Conservation (phyloP, 2,113 vertebrate species). For the Phalacrocorax pelagicus region DNA sequence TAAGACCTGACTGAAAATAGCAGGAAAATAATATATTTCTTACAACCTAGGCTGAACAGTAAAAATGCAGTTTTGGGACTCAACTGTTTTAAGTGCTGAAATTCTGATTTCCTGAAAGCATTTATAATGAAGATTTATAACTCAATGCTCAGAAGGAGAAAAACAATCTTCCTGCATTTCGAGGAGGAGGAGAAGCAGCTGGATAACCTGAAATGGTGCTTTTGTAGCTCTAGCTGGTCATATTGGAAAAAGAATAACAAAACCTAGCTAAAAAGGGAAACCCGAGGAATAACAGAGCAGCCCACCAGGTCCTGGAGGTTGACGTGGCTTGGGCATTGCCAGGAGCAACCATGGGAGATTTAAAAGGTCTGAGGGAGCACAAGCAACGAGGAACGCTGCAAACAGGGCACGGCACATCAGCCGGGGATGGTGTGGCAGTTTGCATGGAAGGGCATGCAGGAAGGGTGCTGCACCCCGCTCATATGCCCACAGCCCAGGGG, state of each 20-base stretch:
- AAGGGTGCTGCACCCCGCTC: no score
- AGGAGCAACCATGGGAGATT: no score
- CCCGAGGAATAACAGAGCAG: no score
- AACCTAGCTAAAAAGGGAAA: no score
- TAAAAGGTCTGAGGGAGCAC: no score
- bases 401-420: no score
- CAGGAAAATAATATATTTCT: neutral
- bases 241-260: neutral
- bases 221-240: neutral
- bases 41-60: neutral
- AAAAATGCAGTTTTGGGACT: neutral
- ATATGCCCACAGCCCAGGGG: no score
- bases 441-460: no score
- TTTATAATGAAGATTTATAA: neutral
- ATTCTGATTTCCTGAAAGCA: neutral
- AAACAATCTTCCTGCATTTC: neutral
- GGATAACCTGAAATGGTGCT: neutral
- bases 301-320: no score
- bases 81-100: neutral
- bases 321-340: no score
- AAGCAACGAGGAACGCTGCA: no score
- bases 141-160: neutral
- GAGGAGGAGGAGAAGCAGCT: neutral
- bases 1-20: neutral
- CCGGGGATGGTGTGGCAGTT: no score